Evolutionary conservation across 2,888 invertebrate genomes (phyloP), one percentile per base, ranked within the genome.

Genomic region (Heliconius cydno): DNA sequence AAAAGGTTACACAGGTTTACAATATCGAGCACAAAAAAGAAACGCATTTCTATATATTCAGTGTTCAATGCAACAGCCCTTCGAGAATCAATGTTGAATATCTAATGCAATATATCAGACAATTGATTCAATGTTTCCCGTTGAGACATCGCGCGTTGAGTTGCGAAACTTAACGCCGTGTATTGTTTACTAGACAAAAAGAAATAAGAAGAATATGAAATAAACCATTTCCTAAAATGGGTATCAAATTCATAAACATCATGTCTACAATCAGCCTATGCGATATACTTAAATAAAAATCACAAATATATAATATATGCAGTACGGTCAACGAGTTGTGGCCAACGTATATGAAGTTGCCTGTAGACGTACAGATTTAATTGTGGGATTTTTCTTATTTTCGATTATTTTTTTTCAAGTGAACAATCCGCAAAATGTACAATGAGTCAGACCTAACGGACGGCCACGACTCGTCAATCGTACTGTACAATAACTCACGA

Each of bases 401-500:
- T 57, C 6, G 22, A 57, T n/a, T n/a, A n/a, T 57, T 57, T 57
- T 22, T 57, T 57, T 7, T 6, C 2, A 9, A 57, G 57, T 22
- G 57, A 57, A 57, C 46, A 15, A 46, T 15, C 13, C 4, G 15
- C 46, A 46, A 15, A 13, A 15, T 38, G 19, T 52, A 19, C 7
- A 52, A 19, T 41, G 12, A 41, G 38, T 12, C 38, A 19, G 6
- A 52, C 52, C 19, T 19, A 19, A 52, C 52, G 9, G 3, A 60
- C 10, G n/a, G 9, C 57, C 57, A n/a, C 57, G n/a, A n/a, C n/a
- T 60, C 57, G 0, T 60, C 57, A 19, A n/a, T 2, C 10, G 60
- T 60, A n/a, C 60, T n/a, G 2, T 7, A 15, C 65, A 28, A 28
- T 7, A 2, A 92, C 92, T 91, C 78, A 93, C 93, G 84, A 94